Evolutionary conservation across 2,113 vertebrate species (phyloP), one percentile per base, ranked within the genome.

Genomic region (Raja brachyura): DNA sequence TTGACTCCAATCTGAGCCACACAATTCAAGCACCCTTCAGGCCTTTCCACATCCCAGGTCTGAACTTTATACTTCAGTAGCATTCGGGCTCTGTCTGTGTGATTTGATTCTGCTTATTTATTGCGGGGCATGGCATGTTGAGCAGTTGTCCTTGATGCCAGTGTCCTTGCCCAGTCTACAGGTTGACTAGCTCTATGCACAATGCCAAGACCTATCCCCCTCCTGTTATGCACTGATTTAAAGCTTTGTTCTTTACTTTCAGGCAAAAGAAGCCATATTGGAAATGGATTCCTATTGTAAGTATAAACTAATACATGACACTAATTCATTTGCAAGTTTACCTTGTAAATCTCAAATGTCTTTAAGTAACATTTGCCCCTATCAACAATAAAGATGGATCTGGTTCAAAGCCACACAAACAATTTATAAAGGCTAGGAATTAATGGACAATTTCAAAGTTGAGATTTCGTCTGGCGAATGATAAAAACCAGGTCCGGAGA

Each of bases 221-320:
- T 8, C 33, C 25, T 74, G 68, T 31, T 73, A 54, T 73, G 39
- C 3, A 92, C 33, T 25, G 70, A 5, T 10, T 73, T 92, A 66
- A 92, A 10, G 0, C 31, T 48, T 79, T 54, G 93, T 95, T 31
- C 63, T 94, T 94, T 61, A 93, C 74, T 96, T 93, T 93, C 94
- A 99, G 98, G 98, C 97, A 94, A 99, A 98, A 94, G 98, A 99
- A 94, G 96, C 97, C 93, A 97, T 97, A 94, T 94, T 98, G 96
- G 98, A 99, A 95, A 98, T 98, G 97, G 97, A 97, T 93, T 96
- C 97, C 3, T 96, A 97, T 94, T 96, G 98, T 99, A 95, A 99
- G 98, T 98, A 78, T 59, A 74, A 73, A 92, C 83, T 28, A 25
- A 92, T 14, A 66, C 14, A 63, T 66, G 16, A 63, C 25, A 10